Conservation (phyloP, 2,888 invertebrate genomes). For the Hesperia comma region DNA sequence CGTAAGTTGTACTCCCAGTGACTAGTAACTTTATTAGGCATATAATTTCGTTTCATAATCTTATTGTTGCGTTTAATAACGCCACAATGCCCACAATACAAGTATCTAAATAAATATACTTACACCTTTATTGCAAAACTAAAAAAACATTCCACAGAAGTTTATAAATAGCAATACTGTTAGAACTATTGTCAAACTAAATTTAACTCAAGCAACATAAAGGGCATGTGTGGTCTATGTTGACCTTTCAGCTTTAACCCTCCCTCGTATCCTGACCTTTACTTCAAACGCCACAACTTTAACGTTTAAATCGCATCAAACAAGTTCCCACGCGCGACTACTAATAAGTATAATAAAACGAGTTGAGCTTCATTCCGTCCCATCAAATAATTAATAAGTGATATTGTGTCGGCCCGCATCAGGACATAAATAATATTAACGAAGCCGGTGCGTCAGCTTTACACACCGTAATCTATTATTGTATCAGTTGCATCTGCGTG, state of each 20-base stretch:
- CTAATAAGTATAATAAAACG: slow-evolving; percentile 35
- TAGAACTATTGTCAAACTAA: not conserved
- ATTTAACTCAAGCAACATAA: slow-evolving; percentile 14
- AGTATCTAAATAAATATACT: no score
- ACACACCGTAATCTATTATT: slow-evolving; percentile 41
- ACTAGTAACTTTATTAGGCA: no score
- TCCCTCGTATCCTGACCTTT: slow-evolving; percentile 24
- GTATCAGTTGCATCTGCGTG: slow-evolving; percentile 10
- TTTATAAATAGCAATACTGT: not conserved
- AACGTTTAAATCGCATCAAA: slow-evolving; percentile 23
- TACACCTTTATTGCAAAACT: not conserved
- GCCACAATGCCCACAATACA: no score
- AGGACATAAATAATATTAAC: slow-evolving; percentile 62
- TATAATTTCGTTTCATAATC: no score
- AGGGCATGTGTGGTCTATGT: slow-evolving; percentile 14
- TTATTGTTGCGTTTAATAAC: no score
- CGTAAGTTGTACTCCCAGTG: no score
- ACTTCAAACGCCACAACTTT: slow-evolving; percentile 20
- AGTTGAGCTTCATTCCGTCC: slow-evolving; percentile 52
- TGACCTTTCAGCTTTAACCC: slow-evolving; percentile 28
- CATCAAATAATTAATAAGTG: slow-evolving; percentile 63
- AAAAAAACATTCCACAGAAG: not conserved
- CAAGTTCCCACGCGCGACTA: slow-evolving; percentile 39
- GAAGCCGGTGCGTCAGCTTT: slow-evolving; percentile 45
- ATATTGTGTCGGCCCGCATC: slow-evolving; percentile 61